Evolutionary conservation across 2,113 vertebrate genomes (phyloP).

Genomic region (Argyrosomus japonicus): DNA sequence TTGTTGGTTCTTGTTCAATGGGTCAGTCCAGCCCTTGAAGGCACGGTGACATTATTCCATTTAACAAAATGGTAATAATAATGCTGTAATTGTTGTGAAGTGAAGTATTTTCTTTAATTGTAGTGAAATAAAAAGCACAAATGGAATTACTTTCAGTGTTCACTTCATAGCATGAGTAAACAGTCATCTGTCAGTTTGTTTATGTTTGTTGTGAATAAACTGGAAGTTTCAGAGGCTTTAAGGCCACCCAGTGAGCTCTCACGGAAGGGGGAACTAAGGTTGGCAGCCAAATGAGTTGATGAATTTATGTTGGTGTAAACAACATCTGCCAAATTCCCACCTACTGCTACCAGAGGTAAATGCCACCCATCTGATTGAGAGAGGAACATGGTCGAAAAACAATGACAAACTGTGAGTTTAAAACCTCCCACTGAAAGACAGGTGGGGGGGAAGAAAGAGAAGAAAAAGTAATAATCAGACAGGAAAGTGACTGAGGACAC

Average conservation of each 20-base stretch:
- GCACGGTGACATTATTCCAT: background rate
- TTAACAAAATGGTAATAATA: background rate
- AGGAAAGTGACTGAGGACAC: conserved; percentile 1
- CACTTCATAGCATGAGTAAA: background rate
- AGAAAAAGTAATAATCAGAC: background rate
- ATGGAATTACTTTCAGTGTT: background rate
- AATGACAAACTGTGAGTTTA: conserved; percentile 33
- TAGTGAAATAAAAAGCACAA: background rate
- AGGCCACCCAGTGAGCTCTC: conserved; percentile 25
- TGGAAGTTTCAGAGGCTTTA: background rate
- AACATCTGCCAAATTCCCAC: conserved; percentile 51
- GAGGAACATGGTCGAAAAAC: conserved; percentile 27
- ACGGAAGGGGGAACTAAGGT: conserved; percentile 13
- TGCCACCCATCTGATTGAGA: conserved; percentile 27
- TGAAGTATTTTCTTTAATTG: background rate
- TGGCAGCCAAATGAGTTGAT: conserved; percentile 37
- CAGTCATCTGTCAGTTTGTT: conserved; percentile 12
- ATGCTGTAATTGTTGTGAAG: no score
- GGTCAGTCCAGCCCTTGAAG: background rate
- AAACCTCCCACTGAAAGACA: conserved; percentile 53
- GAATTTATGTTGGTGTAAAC: conserved; percentile 49
- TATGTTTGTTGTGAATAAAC: conserved; percentile 20
- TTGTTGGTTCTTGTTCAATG: background rate
- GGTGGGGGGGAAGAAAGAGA: conserved; percentile 9
- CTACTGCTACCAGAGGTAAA: conserved; percentile 35